Evolutionary conservation across 2,888 invertebrate genomes (phyloP), one percentile per base, ranked within the genome.

Genomic region (Nymphalis polychloros): DNA sequence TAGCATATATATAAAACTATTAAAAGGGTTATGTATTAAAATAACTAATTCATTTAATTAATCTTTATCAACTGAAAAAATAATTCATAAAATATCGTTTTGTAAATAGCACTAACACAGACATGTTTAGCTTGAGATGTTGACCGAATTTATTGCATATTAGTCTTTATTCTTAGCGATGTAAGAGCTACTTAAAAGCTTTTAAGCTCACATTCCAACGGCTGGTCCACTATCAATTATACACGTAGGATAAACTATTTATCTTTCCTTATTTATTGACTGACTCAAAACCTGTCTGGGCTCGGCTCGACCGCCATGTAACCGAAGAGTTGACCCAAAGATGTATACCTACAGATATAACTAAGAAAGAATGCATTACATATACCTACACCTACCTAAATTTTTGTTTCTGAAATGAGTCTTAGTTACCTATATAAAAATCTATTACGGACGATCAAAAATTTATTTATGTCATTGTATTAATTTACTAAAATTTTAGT

Each of bases 221-320:
- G 78, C 76, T 79, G 87, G 89, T 79, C 87, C 85, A 82, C 92
- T 92, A 90, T 92, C 90, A 91, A 91, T 88, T 87, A 90, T 90
- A 90, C 88, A 78, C 87, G 86, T 85, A 87, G 88, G 89, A 90
- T 88, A 86, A 84, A 82, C 87, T 84, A 92, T 92, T 92, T 92
- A 92, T 92, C 92, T 92, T 91, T 76, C 83, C 86, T 91, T 92
- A 92, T 92, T 92, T 92, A 92, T 92, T 90, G 82, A 80, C 85
- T 86, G 87, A 88, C 88, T 90, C 81, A 72, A 82, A 92, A 92
- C 92, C 92, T 82, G 92, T 92, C 84, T 79, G 82, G 80, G 60
- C 55, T 68, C 70, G 73, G 70, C 65, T 55, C 68, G 82, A 83
- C 79, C 82, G 86, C 67, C 64, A 67, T 69, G 61, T 73, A 70